Evolutionary conservation across 2,797 vertebrate species (phyloP).

Genomic region (Gephyroberyx darwinii): DNA sequence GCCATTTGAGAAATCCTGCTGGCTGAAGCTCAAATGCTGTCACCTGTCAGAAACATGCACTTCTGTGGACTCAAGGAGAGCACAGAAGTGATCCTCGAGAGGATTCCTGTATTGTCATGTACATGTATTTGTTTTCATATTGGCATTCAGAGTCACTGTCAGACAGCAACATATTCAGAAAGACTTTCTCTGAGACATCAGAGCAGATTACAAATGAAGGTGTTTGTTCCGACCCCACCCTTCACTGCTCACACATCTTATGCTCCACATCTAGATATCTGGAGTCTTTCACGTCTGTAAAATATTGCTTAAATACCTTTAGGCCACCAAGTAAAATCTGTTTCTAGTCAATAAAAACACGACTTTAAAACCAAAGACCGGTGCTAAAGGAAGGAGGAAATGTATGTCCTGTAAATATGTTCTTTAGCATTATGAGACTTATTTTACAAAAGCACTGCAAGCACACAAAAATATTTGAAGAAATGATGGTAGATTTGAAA

Average conservation of each 20-base stretch:
- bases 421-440: no score
- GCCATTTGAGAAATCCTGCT: slow-evolving; percentile 21
- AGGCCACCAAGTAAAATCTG: not conserved
- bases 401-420: no score
- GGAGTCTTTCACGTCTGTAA: not conserved
- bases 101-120: slow-evolving; percentile 13
- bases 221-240: not conserved
- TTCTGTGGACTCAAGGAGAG: slow-evolving; percentile 13
- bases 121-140: not conserved
- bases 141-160: slow-evolving; percentile 26
- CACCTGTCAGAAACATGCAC: slow-evolving; percentile 32
- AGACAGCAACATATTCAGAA: not conserved
- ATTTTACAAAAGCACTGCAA: no score
- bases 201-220: not conserved
- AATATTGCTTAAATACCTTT: no score
- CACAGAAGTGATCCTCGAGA: no score
- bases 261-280: slow-evolving; percentile 12
- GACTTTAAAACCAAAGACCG: no score
- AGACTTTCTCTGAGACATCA: slow-evolving; percentile 4
- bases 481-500: no score
- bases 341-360: not conserved
- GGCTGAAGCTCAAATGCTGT: slow-evolving; percentile 28
- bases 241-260: slow-evolving; percentile 2
- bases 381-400: no score
- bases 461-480: no score